A percentile compares a stretch with the other conserved stretches of the same genome.
These are phyloP conservation scores for Karalla daura DNA, from an alignment of 2,797 vertebrate genomes.

Conservation along the genomic window DNA sequence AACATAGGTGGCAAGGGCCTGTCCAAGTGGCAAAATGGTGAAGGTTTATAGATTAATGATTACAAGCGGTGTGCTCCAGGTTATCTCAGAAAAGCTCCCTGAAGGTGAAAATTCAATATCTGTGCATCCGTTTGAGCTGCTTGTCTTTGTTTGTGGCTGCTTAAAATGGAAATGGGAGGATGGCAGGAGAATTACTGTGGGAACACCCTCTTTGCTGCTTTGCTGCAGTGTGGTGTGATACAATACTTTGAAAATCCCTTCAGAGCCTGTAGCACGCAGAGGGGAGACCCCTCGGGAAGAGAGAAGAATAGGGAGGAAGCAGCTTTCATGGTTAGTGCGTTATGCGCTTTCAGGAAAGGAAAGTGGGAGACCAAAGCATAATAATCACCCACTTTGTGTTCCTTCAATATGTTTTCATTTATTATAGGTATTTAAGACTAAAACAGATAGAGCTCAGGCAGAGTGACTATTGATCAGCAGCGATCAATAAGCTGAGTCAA, in stretches of 20 bases:
- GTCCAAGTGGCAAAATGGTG: no score
- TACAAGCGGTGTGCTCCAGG: slow-evolving; percentile 28
- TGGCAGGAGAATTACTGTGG: slow-evolving; percentile 19
- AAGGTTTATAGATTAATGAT: slow-evolving; percentile 30
- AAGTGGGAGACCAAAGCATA: slow-evolving; percentile 35
- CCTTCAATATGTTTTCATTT: slow-evolving; percentile 44
- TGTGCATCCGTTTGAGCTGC: slow-evolving; percentile 32
- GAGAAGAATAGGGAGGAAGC: slow-evolving; percentile 1
- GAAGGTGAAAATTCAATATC: slow-evolving; percentile 30
- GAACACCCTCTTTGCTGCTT: slow-evolving; percentile 29
- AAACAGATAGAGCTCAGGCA: slow-evolving; percentile 40
- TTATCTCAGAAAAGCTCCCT: slow-evolving; percentile 25
- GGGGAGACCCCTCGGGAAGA: neutral
- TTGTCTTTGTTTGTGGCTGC: slow-evolving; percentile 13
- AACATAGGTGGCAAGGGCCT: no score
- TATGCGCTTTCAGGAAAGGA: neutral
- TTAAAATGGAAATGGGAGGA: slow-evolving; percentile 43
- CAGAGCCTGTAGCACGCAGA: neutral
- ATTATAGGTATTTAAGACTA: slow-evolving; percentile 49
- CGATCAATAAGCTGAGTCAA: slow-evolving; percentile 47
- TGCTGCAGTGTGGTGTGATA: slow-evolving; percentile 6
- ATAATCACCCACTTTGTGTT: slow-evolving; percentile 50
- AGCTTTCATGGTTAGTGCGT: neutral
- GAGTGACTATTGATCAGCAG: slow-evolving; percentile 63
- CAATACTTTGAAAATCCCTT: slow-evolving; percentile 44